Evolutionary conservation across 2,888 invertebrate species (phyloP), one percentile per base, ranked within the genome.

Genomic region (Choreutis nemorana): DNA sequence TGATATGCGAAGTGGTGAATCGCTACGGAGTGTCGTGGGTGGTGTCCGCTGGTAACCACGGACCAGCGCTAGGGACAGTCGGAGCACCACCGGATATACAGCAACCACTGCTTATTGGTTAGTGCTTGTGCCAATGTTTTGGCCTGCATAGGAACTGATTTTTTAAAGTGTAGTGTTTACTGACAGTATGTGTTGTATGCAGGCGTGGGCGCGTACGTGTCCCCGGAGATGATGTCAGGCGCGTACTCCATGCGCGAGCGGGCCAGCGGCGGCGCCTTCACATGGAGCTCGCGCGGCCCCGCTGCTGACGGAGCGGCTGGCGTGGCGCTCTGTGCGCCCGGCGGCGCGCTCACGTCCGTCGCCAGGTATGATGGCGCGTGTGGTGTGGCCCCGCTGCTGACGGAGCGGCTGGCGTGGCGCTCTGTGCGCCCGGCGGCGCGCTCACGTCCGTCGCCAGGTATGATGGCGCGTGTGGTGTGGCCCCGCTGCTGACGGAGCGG

Each of bases 151-250:
- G 7, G 4, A 6, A 18, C 18, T 7, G 6, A 18, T 18, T 18
- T 18, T 2, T 6, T 18, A 7, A 7, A 8, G 6, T 18, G 2
- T 18, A 18, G 6, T 6, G 18, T 18, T 18, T 18, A 18, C 8
- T 18, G 6, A 8, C n/a, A n/a, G n/a, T n/a, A n/a, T n/a, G n/a
- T n/a, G n/a, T 22, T 12, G 20, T 23, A 18, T 0, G 1, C 55
- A 87, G 89, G 90, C 34, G 94, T 98, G 30, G 97, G 97, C 10
- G 98, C 98, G 8, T 97, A 95, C 72, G 94, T 98, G 36, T 96
- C 97, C 0, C 93, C 97, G 0, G 94, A 95, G 54, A 98, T 98
- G 97, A 96, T 96, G 93, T 81, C 88, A 29, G 94, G 96, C 2
- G 94, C 96, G 58, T 97, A 97, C 79, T 91, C 95, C 0, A 83